Evolutionary conservation across 2,888 invertebrate genomes (phyloP).

Genomic region (Xiphydria camelus): DNA sequence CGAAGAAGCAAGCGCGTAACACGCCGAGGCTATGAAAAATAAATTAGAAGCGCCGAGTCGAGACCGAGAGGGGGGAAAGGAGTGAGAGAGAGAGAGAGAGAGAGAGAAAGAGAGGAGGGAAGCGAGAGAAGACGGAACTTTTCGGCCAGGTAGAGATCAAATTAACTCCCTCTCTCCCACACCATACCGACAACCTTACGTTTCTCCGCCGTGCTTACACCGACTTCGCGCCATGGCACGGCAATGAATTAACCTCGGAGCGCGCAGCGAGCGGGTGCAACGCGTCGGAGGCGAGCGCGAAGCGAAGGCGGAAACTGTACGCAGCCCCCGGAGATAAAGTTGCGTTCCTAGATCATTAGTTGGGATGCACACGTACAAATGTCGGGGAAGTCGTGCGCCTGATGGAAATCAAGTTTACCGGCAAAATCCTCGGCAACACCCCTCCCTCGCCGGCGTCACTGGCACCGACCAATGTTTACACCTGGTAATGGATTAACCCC

Average conservation of each 20-base stretch:
- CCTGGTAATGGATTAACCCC: slow-evolving; percentile 40
- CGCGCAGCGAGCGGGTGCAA: neutral
- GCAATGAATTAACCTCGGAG: slow-evolving; percentile 1
- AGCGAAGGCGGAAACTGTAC: neutral
- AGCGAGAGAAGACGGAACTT: slow-evolving; percentile 30
- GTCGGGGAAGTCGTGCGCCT: too few species aligned
- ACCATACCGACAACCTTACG: too few species aligned
- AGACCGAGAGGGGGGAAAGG: slow-evolving; percentile 13
- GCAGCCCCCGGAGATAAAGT: neutral
- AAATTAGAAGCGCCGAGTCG: slow-evolving; percentile 32
- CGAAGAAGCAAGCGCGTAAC: slow-evolving; percentile 24
- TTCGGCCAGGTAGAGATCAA: slow-evolving; percentile 32
- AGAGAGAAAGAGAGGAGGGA: slow-evolving; percentile 11
- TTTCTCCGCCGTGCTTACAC: too few species aligned
- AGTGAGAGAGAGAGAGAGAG: too few species aligned
- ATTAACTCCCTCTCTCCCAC: slow-evolving; percentile 38
- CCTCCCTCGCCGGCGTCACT: slow-evolving; percentile 5
- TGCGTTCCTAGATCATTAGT: slow-evolving; percentile 15
- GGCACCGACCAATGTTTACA: slow-evolving; percentile 34
- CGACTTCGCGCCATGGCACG: too few species aligned
- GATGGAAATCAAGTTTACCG: too few species aligned
- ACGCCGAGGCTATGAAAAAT: slow-evolving; percentile 35
- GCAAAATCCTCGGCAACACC: slow-evolving; percentile 8
- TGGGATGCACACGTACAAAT: slow-evolving; percentile 15
- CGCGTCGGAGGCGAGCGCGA: neutral